phyloP scores from a whole-genome alignment of 2,888 invertebrate species.

The Hylaea fasciaria region DNA sequence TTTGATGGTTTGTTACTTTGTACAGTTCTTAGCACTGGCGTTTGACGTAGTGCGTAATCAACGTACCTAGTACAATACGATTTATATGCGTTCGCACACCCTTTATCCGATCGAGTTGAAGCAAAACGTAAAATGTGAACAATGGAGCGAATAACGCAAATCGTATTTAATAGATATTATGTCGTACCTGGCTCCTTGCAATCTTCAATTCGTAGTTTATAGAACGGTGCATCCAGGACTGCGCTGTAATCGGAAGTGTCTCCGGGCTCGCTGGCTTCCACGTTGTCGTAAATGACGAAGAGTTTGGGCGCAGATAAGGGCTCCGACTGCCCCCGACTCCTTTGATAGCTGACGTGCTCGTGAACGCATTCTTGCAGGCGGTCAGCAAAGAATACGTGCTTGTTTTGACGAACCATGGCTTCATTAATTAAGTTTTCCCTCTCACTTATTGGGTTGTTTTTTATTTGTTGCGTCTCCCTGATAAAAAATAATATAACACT shows the following conservation, averaged over 20 bases:
- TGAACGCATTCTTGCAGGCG: conserved; percentile 88
- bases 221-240: conserved; percentile 85
- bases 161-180: too few relatives aligned
- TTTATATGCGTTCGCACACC: too few relatives aligned
- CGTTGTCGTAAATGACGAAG: conserved; percentile 89
- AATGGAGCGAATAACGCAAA: too few relatives aligned
- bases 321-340: conserved; percentile 67
- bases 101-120: too few relatives aligned
- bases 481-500: conserved; percentile 37
- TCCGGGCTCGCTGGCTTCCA: conserved; percentile 88
- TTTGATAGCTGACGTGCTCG: conserved; percentile 84
- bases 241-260: conserved; percentile 86
- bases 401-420: conserved; percentile 84
- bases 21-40: too few relatives aligned
- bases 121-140: too few relatives aligned
- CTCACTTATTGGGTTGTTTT: conserved; percentile 76
- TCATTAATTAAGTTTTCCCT: conserved; percentile 80
- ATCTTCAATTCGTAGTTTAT: conserved; percentile 86
- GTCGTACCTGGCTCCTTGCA: conserved; percentile 74
- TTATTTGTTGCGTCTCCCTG: conserved; percentile 84
- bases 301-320: conserved; percentile 87
- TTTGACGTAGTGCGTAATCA: too few relatives aligned
- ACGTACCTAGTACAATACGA: too few relatives aligned
- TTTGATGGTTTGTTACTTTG: too few relatives aligned
- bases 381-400: conserved; percentile 88